These are phyloP conservation scores for Mythimna pallens DNA, from an alignment of 2,888 invertebrate species.

Conservation along the genomic window DNA sequence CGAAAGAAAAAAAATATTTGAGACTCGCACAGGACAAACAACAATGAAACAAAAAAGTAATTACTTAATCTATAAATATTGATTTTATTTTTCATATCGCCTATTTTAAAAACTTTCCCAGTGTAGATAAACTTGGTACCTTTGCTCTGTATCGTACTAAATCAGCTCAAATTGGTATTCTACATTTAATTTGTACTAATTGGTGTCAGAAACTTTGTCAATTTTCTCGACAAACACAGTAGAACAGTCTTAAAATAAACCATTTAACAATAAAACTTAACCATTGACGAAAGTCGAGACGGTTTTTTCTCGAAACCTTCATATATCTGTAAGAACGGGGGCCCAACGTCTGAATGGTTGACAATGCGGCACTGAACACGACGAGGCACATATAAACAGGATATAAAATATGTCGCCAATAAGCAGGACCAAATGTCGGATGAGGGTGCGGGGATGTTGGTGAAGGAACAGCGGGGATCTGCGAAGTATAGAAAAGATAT, in stretches of 20 bases:
- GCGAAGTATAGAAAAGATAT: too few species aligned
- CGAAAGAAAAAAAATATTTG: too few species aligned
- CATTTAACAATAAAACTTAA: slow-evolving; percentile 37
- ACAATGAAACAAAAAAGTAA: too few species aligned
- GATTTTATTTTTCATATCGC: too few species aligned
- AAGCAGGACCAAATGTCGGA: slow-evolving; percentile 75
- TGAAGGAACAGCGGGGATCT: slow-evolving; percentile 18
- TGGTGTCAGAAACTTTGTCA: too few species aligned
- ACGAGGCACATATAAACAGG: slow-evolving; percentile 75
- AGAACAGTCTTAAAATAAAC: background rate
- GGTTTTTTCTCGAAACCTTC: slow-evolving; percentile 60
- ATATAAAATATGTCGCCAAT: slow-evolving; percentile 83
- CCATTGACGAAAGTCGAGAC: slow-evolving; percentile 30
- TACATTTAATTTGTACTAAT: too few species aligned
- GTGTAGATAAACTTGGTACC: too few species aligned
- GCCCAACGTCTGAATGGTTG: slow-evolving; percentile 69
- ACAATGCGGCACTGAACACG: slow-evolving; percentile 73
- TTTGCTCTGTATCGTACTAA: too few species aligned
- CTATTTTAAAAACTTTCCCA: too few species aligned
- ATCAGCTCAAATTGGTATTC: too few species aligned
- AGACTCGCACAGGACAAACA: too few species aligned
- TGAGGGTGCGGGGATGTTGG: slow-evolving; percentile 40
- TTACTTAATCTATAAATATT: too few species aligned
- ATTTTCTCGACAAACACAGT: background rate
- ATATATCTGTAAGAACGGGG: slow-evolving; percentile 65